phyloP scores from a whole-genome alignment of 2,888 invertebrate species.

The Pachliopta kotzebuea region DNA sequence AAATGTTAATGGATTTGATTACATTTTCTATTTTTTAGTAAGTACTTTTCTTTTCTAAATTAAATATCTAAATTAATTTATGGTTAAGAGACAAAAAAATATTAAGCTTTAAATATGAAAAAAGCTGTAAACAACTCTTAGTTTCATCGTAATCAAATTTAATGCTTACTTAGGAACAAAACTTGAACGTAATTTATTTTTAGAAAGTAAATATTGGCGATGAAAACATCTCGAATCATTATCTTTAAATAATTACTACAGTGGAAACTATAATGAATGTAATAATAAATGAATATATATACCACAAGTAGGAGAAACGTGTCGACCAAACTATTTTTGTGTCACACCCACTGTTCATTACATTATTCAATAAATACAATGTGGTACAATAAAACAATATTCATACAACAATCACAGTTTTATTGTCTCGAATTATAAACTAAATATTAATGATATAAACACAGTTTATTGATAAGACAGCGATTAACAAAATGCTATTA shows the following conservation, averaged over 20 bases:
- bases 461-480: slow-evolving; percentile 17
- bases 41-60: background rate
- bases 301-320: slow-evolving; percentile 4
- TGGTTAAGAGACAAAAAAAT: too few species aligned
- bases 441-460: slow-evolving; percentile 1
- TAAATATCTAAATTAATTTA: too few species aligned
- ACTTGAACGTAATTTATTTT: too few species aligned
- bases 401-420: background rate
- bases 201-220: too few species aligned
- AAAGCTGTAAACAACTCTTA: too few species aligned
- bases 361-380: slow-evolving; percentile 12
- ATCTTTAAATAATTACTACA: background rate
- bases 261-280: background rate
- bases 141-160: too few species aligned
- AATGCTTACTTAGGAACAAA: too few species aligned
- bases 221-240: background rate
- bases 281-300: background rate
- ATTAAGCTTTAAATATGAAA: too few species aligned
- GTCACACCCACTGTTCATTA: slow-evolving; percentile 10
- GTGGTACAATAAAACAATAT: slow-evolving; percentile 1
- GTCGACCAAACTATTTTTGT: slow-evolving; percentile 19
- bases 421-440: background rate
- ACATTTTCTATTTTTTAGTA: background rate
- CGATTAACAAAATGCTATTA: slow-evolving; percentile 8
- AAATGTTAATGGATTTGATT: slow-evolving; percentile 7